A percentile compares a stretch with the other conserved stretches of the same genome.
phyloP scores from a whole-genome alignment of 2,797 vertebrate species.

The Acipenser transmontanus region DNA sequence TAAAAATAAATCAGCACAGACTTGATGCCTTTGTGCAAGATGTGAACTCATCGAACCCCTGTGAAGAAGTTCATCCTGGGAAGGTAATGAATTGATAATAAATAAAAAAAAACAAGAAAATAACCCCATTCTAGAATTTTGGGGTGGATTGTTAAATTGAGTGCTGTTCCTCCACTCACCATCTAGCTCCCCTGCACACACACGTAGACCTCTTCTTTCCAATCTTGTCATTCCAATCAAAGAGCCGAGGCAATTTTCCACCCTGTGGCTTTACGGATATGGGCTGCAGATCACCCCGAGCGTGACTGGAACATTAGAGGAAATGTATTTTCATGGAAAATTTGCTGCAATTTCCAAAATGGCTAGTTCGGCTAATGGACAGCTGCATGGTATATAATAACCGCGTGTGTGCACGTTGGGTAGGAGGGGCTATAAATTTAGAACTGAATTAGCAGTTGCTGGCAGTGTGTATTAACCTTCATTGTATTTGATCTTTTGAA shows the following conservation, averaged over 20 bases:
- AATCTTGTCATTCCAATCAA: conserved; percentile 66
- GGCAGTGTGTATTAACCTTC: conserved; percentile 41
- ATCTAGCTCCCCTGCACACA: too few relatives aligned
- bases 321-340: conserved; percentile 84
- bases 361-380: conserved; percentile 75
- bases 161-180: too few relatives aligned
- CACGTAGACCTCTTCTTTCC: neutral
- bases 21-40: too few relatives aligned
- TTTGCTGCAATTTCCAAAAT: conserved; percentile 75
- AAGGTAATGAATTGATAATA: too few relatives aligned
- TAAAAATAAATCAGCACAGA: too few relatives aligned
- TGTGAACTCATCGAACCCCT: too few relatives aligned
- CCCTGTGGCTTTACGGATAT: conserved; percentile 71
- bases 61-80: too few relatives aligned
- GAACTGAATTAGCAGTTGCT: conserved; percentile 54
- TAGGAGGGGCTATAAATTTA: conserved; percentile 21
- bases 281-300: conserved; percentile 50
- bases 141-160: too few relatives aligned
- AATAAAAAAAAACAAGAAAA: too few relatives aligned
- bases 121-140: too few relatives aligned
- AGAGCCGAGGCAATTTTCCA: conserved; percentile 76
- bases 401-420: conserved; percentile 36
- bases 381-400: conserved; percentile 68
- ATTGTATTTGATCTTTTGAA: conserved; percentile 28
- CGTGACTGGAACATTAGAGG: conserved; percentile 73